Conservation (phyloP, 2,113 vertebrate species). For the Salvator merianae region DNA sequence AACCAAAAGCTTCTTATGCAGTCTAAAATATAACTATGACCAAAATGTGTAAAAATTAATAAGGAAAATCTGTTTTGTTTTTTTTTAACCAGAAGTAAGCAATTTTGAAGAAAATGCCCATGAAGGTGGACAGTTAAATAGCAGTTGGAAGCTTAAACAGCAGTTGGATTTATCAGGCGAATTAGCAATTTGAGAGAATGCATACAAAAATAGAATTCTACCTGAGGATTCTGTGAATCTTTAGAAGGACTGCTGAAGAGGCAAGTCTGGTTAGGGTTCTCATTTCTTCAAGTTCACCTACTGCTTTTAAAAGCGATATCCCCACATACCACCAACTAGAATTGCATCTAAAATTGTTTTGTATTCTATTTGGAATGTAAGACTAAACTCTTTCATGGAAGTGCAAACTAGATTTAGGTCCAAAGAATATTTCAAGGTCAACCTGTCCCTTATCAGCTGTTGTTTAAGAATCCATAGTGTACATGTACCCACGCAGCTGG, state of each 20-base stretch:
- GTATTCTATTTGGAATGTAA: background rate
- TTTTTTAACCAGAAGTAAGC: background rate
- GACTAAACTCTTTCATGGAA: slow-evolving; percentile 22
- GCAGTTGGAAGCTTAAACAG: background rate
- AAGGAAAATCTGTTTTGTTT: background rate
- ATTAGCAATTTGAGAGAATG: background rate
- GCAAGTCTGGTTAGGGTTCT: background rate
- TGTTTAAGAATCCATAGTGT: slow-evolving; percentile 36
- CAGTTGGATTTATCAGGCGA: background rate
- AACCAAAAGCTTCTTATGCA: background rate
- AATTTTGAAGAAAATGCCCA: background rate
- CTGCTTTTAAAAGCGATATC: background rate
- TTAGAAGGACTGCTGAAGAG: background rate
- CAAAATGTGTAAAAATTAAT: background rate
- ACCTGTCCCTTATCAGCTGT: slow-evolving; percentile 18
- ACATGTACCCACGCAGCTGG: slow-evolving; percentile 21
- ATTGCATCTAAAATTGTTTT: slow-evolving; percentile 6
- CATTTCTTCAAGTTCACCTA: background rate
- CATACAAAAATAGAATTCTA: background rate
- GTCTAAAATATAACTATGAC: background rate
- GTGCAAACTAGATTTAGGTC: slow-evolving; percentile 19
- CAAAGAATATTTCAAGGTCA: slow-evolving; percentile 44
- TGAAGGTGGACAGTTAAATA: background rate
- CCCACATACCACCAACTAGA: background rate
- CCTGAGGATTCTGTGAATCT: background rate